Percentiles rank a stretch among this genome's conserved stretches.
These are phyloP conservation scores for Drosophila fuyamai DNA, from an alignment of 1,140 invertebrate species.

Conservation along the genomic window DNA sequence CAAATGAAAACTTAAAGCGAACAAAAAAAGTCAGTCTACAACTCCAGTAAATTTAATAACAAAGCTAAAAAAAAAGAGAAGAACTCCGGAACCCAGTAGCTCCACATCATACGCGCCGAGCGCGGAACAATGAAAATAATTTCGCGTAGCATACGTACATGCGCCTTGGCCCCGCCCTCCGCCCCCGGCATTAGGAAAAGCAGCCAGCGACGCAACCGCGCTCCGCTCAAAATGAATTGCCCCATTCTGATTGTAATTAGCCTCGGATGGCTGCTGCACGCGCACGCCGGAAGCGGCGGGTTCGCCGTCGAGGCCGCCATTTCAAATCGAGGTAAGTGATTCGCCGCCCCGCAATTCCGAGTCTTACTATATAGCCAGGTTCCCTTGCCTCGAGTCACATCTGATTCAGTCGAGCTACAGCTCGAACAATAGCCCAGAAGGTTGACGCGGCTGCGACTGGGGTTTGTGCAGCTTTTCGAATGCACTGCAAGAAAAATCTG, in stretches of 20 bases:
- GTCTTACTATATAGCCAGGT: neutral
- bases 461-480: constrained; percentile 32
- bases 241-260: constrained; percentile 84
- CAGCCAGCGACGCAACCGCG: constrained; percentile 27
- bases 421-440: constrained; percentile 23
- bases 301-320: constrained; percentile 72
- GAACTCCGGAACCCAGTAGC: constrained; percentile 22
- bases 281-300: constrained; percentile 45
- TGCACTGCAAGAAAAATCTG: constrained; percentile 1
- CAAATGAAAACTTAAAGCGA: constrained; percentile 58
- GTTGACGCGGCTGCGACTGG: constrained; percentile 2
- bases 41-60: constrained; percentile 40
- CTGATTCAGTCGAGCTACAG: constrained; percentile 11
- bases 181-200: constrained; percentile 17
- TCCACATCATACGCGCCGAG: constrained; percentile 22
- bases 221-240: constrained; percentile 75
- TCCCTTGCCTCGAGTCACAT: constrained; percentile 35
- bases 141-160: constrained; percentile 72
- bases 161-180: constrained; percentile 19
- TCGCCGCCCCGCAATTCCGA: constrained; percentile 18
- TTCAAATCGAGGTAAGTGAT: constrained; percentile 84
- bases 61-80: constrained; percentile 4
- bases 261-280: constrained; percentile 75
- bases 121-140: constrained; percentile 77
- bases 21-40: constrained; percentile 10